Percentiles rank a stretch among this genome's conserved stretches.
Evolutionary conservation across 2,797 vertebrate species (phyloP).

Genomic region (Sciurus vulgaris): DNA sequence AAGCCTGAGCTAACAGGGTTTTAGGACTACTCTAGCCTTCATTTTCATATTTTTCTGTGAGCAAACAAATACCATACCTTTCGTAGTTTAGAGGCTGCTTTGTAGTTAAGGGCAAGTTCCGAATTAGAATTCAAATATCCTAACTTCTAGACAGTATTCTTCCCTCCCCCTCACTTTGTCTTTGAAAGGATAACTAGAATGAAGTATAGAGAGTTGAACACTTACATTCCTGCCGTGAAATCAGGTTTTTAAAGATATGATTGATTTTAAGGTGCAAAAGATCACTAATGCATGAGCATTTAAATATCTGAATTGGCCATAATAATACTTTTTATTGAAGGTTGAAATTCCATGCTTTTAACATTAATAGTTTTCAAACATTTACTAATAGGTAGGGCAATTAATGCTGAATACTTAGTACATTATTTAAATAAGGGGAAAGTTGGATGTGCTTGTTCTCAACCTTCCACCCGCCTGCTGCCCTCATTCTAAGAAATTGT

Average conservation of each 20-base stretch:
- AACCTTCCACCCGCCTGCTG: too few species aligned
- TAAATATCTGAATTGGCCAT: conserved; percentile 72
- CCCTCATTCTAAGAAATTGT: conserved; percentile 10
- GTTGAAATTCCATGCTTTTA: conserved; percentile 65
- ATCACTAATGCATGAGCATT: conserved; percentile 75
- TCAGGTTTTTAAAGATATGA: conserved; percentile 63
- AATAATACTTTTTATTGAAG: conserved; percentile 70
- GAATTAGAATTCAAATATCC: conserved; percentile 11
- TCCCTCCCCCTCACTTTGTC: neutral
- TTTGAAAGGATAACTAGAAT: conserved; percentile 61
- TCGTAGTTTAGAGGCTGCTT: neutral
- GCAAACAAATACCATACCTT: neutral
- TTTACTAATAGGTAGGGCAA: conserved; percentile 47
- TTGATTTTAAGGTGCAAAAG: conserved; percentile 76
- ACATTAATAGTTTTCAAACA: conserved; percentile 70
- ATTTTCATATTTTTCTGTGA: neutral
- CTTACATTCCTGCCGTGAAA: conserved; percentile 52
- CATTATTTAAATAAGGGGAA: conserved; percentile 11
- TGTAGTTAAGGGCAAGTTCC: neutral
- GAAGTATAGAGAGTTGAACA: neutral
- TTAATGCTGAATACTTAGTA: conserved; percentile 25
- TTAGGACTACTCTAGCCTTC: neutral
- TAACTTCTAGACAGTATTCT: neutral
- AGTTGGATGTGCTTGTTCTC: neutral
- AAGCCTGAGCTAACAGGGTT: neutral